phyloP scores from a whole-genome alignment of 2,797 vertebrate genomes.

The Synanceia verrucosa region DNA sequence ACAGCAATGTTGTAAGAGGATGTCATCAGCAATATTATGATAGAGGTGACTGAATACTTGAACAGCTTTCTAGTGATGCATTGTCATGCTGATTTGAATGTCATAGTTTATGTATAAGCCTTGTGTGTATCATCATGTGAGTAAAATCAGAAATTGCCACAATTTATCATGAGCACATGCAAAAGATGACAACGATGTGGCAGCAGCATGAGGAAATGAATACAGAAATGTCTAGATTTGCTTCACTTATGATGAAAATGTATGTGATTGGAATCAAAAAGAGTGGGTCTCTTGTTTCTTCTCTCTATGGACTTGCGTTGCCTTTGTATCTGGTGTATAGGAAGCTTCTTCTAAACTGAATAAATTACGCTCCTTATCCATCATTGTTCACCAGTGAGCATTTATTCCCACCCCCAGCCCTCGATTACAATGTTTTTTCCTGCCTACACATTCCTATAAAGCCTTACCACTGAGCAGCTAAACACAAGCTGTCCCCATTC shows the following conservation, averaged over 20 bases:
- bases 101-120: not conserved
- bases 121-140: not conserved
- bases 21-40: not conserved
- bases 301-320: not conserved
- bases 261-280: not conserved
- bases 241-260: not conserved
- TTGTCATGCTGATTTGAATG: not conserved
- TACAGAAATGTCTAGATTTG: not conserved
- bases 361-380: conserved; percentile 35
- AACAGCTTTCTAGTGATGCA: not conserved
- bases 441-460: conserved; percentile 5
- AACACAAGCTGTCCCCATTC: conserved; percentile 2
- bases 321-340: not conserved
- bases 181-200: not conserved
- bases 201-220: not conserved
- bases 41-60: not conserved
- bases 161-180: not conserved
- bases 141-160: not conserved
- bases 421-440: not conserved
- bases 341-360: conserved; percentile 24
- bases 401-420: not conserved
- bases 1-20: not conserved
- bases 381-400: conserved; percentile 39
- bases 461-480: not conserved
- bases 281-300: not conserved